A percentile compares a stretch with the other conserved stretches of the same genome.
Evolutionary conservation across 2,888 invertebrate genomes (phyloP).

Genomic region (Tupiocoris notatus): DNA sequence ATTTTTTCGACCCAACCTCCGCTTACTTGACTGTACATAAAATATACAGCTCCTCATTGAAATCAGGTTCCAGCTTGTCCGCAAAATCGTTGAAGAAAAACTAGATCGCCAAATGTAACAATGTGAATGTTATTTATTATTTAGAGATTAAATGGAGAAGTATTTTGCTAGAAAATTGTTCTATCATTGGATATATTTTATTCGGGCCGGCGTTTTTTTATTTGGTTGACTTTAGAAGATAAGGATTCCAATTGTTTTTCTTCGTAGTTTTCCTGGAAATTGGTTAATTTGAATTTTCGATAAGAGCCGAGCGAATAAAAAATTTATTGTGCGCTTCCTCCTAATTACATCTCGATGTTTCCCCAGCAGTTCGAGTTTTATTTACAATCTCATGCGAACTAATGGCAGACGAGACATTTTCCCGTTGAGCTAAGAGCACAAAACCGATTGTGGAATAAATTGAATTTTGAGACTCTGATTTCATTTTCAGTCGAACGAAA

Average conservation of each 20-base stretch:
- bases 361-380: conserved; percentile 39
- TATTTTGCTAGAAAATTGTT: conserved; percentile 39
- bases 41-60: background rate
- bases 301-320: conserved; percentile 9
- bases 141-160: conserved; percentile 30
- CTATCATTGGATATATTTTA: conserved; percentile 15
- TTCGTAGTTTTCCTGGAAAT: background rate
- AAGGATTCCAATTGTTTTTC: conserved; percentile 11
- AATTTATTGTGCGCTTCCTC: conserved; percentile 36
- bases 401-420: too few species aligned
- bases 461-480: too few species aligned
- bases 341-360: conserved; percentile 31
- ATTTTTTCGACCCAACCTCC: conserved; percentile 31
- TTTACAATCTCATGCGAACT: conserved; percentile 7
- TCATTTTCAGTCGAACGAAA: too few species aligned
- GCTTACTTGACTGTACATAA: conserved; percentile 38
- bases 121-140: conserved; percentile 31
- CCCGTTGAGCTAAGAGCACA: too few species aligned
- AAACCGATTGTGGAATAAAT: too few species aligned
- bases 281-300: background rate
- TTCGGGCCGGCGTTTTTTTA: background rate
- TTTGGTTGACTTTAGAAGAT: background rate
- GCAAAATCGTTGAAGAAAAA: background rate
- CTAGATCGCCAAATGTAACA: background rate
- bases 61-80: background rate